A percentile compares a stretch with the other conserved stretches of the same genome.
These are phyloP conservation scores for Limnothrissa miodon DNA, from an alignment of 2,113 vertebrate genomes.

Conservation along the genomic window DNA sequence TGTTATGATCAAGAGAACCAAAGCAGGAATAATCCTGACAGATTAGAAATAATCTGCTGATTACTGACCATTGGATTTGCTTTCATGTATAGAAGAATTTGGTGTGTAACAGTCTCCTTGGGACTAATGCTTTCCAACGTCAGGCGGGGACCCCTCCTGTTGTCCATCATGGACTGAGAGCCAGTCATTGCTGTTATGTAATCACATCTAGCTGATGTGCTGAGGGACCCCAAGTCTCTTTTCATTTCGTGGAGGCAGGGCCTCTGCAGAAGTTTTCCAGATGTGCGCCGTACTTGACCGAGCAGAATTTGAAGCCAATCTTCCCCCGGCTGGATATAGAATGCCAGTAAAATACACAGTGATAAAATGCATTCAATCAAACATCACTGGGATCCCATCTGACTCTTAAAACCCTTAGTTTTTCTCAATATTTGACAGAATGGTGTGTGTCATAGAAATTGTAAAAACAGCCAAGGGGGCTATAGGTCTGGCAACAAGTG, in stretches of 20 bases:
- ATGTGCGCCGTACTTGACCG: not conserved
- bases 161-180: not conserved
- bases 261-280: not conserved
- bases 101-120: not conserved
- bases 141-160: not conserved
- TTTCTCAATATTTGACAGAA: not conserved
- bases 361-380: not conserved
- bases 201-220: not conserved
- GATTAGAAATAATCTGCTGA: not conserved
- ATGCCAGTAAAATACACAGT: not conserved
- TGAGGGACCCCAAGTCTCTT: not conserved
- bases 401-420: not conserved
- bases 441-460: not conserved
- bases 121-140: not conserved
- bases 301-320: not conserved
- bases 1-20: too few relatives aligned
- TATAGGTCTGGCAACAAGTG: not conserved
- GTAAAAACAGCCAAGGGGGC: not conserved
- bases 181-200: not conserved
- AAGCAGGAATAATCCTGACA: too few relatives aligned
- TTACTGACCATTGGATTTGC: not conserved
- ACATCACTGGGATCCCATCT: not conserved
- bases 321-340: not conserved
- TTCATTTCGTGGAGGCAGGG: not conserved
- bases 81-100: not conserved